Evolutionary conservation across 2,113 vertebrate genomes (phyloP).

Genomic region (Spea multiplicata): DNA sequence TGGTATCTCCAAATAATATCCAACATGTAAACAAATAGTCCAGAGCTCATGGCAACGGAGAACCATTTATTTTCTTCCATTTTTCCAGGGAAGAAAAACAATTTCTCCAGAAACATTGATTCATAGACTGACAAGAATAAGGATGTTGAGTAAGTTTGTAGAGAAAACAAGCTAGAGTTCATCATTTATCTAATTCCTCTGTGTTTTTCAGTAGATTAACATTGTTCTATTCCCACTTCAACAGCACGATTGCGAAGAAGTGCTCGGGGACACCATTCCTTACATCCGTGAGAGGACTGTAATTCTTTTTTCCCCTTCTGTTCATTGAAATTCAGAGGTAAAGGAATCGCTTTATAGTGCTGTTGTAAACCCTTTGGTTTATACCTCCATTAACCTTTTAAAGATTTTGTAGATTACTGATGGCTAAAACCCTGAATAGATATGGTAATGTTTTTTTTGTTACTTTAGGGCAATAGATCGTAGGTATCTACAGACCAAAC

Average conservation of each 20-base stretch:
- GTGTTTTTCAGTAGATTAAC: slow-evolving; percentile 38
- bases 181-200: slow-evolving; percentile 40
- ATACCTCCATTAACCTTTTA: slow-evolving; percentile 42
- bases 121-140: slow-evolving; percentile 30
- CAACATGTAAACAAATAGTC: too few relatives aligned
- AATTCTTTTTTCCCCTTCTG: slow-evolving; percentile 20
- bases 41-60: background rate
- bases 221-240: slow-evolving; percentile 43
- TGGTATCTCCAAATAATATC: too few relatives aligned
- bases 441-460: slow-evolving; percentile 1
- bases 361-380: slow-evolving; percentile 9
- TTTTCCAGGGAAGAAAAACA: slow-evolving; percentile 51
- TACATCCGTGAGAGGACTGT: slow-evolving; percentile 24
- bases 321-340: slow-evolving; percentile 3
- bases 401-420: slow-evolving; percentile 8
- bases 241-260: slow-evolving; percentile 30
- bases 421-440: slow-evolving; percentile 9
- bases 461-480: too few relatives aligned
- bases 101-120: background rate
- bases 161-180: slow-evolving; percentile 3
- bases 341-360: background rate
- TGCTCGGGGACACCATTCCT: slow-evolving; percentile 41
- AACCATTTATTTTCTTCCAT: slow-evolving; percentile 51
- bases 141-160: slow-evolving; percentile 3
- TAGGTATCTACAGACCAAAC: background rate